These are phyloP conservation scores for Acipenser ruthenus DNA, from an alignment of 2,797 vertebrate genomes.

Conservation along the genomic window DNA sequence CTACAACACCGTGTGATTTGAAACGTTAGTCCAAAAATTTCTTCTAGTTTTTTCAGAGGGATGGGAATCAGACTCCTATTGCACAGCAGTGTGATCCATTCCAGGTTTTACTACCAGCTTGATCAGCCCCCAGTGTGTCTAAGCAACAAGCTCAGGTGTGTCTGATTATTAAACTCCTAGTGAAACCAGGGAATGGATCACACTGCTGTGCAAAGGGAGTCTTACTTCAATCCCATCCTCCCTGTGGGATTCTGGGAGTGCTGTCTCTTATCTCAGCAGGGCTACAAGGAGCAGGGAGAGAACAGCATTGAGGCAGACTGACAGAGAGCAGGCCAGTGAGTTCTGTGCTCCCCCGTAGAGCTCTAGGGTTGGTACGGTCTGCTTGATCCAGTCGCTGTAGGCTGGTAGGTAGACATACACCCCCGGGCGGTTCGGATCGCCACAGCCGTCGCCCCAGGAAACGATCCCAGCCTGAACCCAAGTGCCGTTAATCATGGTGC, in stretches of 20 bases:
- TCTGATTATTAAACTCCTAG: no score
- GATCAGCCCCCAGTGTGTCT: no score
- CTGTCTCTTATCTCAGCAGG: slow-evolving; percentile 32
- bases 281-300: slow-evolving; percentile 30
- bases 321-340: slow-evolving; percentile 17
- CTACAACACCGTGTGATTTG: no score
- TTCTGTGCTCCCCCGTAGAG: slow-evolving; percentile 40
- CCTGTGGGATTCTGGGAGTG: neutral
- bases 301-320: slow-evolving; percentile 28
- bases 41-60: no score
- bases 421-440: slow-evolving; percentile 47
- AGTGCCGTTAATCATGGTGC: slow-evolving; percentile 47
- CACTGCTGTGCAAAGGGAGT: neutral
- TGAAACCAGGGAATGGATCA: no score
- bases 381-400: slow-evolving; percentile 46
- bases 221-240: neutral
- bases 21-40: no score
- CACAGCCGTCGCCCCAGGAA: slow-evolving; percentile 62
- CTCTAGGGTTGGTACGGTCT: slow-evolving; percentile 29
- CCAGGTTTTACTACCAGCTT: no score
- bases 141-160: no score
- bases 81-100: neutral
- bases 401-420: slow-evolving; percentile 57
- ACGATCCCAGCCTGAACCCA: slow-evolving; percentile 69
- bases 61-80: no score